Conservation (phyloP, 2,113 vertebrate species). For the Puntigrus tetrazona region DNA sequence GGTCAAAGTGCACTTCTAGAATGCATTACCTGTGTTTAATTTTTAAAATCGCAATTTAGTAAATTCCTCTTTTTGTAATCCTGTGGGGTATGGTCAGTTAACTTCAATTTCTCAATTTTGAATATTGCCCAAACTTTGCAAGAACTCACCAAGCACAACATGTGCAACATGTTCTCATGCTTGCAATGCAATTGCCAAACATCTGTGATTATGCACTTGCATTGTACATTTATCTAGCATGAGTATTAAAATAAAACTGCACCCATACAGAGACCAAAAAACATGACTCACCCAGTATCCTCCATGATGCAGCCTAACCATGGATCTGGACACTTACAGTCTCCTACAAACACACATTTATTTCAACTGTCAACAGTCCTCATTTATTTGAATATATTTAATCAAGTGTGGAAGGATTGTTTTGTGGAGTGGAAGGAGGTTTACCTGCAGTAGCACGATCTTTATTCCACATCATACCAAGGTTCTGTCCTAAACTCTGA, state of each 20-base stretch:
- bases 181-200: neutral
- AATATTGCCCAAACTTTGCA: neutral
- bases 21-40: neutral
- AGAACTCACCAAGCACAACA: neutral
- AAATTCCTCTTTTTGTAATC: neutral
- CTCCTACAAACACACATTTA: conserved; percentile 72
- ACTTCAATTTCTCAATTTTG: neutral
- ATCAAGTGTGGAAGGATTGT: neutral
- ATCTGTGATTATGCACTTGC: neutral
- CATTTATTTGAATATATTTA: neutral
- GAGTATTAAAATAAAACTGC: neutral
- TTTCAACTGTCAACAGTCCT: neutral
- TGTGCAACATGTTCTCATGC: neutral
- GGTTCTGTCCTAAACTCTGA: conserved; percentile 94
- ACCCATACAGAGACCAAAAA: neutral
- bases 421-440: neutral
- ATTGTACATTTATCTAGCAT: neutral
- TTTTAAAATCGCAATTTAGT: neutral
- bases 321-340: conserved; percentile 89
- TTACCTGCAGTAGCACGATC: conserved; percentile 84
- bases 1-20: neutral
- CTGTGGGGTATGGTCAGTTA: neutral
- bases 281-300: conserved; percentile 86
- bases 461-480: conserved; percentile 97
- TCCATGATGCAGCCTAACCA: conserved; percentile 99